Base-by-base conservation (phyloP, 2,797 vertebrate genomes). In the Euphonia xanthogaster region DNA sequence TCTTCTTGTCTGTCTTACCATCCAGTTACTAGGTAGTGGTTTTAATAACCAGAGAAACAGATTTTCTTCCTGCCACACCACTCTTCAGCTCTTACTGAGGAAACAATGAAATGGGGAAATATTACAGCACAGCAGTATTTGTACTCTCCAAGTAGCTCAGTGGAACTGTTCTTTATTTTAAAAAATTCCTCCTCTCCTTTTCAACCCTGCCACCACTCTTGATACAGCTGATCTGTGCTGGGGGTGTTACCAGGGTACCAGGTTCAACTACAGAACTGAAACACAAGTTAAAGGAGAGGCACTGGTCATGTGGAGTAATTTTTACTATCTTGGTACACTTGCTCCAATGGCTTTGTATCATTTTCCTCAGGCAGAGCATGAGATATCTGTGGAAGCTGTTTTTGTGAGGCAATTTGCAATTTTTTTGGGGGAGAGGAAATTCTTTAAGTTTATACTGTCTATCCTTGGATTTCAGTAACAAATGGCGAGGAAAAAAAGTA, bases 231-330 rank as follows among this genome's bases (percentile, higher is more conserved):
- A 28, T 20, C 11, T 54, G 6, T 48, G 16, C 27, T 50, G 42
- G 14, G 7, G 2, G 14, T 75, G 9, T 65, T 75, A 47, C 7
- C 2, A n/a, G 30, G 17, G 3, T 35, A 39, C 4, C 8, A 77
- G 10, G 5, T 31, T 92, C 28, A 81, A 23, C 8, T 58, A 28
- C 39, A 74, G 55, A 67, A 25, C 4, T 1, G 1, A n/a, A 70
- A 42, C 4, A 50, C 39, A 48, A 58, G 17, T 22, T 53, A 60
- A 66, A 85, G 39, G 33, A 61, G 24, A 4, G 13, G 9, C 8
- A 67, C 1, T 33, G 18, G 9, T 4, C 3, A 37, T 0, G 0
- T 35, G 24, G 12, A 62, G 28, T 63, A 0, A 19, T 65, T 62
- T 91, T 76, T 55, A 42, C 16, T 73, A 1, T 33, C 14, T 28